Conservation (phyloP, 2,113 vertebrate genomes). For the Rostratula benghalensis region DNA sequence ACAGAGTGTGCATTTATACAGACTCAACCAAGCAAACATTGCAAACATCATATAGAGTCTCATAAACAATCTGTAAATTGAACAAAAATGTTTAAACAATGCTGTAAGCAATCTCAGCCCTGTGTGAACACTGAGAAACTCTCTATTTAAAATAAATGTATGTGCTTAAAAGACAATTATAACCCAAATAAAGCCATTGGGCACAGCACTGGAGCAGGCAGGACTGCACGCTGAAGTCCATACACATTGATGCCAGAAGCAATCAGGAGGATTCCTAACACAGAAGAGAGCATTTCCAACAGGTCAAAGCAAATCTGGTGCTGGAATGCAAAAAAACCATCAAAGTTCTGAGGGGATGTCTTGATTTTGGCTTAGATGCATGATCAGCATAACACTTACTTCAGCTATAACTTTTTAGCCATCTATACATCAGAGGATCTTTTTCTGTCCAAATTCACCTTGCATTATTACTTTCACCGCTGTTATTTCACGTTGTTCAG, state of each 20-base stretch:
- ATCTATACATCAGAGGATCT: neutral
- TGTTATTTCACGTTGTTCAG: neutral
- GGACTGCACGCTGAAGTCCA: neutral
- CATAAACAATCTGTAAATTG: neutral
- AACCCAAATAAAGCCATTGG: neutral
- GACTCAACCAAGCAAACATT: neutral
- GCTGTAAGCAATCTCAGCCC: neutral
- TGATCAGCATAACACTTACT: neutral
- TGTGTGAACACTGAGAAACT: neutral
- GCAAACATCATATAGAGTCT: neutral
- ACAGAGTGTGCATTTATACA: neutral
- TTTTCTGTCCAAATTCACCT: neutral
- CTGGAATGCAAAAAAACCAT: neutral
- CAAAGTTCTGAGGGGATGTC: neutral
- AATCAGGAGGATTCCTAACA: neutral
- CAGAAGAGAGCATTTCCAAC: neutral
- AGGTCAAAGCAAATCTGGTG: neutral
- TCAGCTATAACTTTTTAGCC: neutral
- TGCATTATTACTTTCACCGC: neutral
- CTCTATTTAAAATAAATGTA: neutral
- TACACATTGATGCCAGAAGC: fast-evolving
- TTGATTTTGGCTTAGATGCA: neutral
- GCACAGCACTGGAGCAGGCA: neutral
- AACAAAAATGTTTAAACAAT: neutral
- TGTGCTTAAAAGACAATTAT: neutral